phyloP scores from a whole-genome alignment of 2,113 vertebrate species.

The Seriola quinqueradiata region DNA sequence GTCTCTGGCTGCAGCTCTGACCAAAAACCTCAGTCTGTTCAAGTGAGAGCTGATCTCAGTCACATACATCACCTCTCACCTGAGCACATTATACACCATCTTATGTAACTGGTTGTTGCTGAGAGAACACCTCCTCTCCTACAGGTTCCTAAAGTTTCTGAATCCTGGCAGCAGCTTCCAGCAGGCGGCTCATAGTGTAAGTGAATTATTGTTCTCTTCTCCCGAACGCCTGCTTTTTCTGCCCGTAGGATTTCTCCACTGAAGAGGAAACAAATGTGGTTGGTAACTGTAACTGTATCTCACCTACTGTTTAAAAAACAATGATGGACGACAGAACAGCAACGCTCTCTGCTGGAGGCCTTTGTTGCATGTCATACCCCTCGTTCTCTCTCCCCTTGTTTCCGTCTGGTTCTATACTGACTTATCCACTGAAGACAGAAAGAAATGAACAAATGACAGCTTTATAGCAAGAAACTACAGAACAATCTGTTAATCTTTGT shows the following conservation, averaged over 20 bases:
- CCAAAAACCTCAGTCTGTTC: slow-evolving; percentile 55
- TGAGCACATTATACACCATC: neutral
- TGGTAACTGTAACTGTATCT: no score
- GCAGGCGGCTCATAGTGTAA: slow-evolving; percentile 51
- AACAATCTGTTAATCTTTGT: neutral
- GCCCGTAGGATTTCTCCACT: no score
- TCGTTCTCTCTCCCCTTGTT: no score
- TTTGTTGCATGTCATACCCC: no score
- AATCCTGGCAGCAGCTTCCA: slow-evolving; percentile 47
- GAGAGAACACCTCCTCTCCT: neutral
- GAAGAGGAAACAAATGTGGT: no score
- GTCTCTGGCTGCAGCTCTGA: slow-evolving; percentile 63
- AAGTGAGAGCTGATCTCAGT: slow-evolving; percentile 51
- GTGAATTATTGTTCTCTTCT: slow-evolving; percentile 11
- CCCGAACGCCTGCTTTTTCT: no score
- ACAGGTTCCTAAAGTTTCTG: slow-evolving; percentile 73
- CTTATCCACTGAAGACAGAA: neutral
- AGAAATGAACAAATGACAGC: neutral
- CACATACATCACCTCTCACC: neutral
- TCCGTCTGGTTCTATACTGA: no score
- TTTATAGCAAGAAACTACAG: neutral
- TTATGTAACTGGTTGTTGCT: neutral
- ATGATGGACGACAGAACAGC: no score
- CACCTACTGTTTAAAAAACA: no score
- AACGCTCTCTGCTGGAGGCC: no score